These are phyloP conservation scores for Notechis scutatus DNA, from an alignment of 2,113 vertebrate species.

Conservation along the genomic window DNA sequence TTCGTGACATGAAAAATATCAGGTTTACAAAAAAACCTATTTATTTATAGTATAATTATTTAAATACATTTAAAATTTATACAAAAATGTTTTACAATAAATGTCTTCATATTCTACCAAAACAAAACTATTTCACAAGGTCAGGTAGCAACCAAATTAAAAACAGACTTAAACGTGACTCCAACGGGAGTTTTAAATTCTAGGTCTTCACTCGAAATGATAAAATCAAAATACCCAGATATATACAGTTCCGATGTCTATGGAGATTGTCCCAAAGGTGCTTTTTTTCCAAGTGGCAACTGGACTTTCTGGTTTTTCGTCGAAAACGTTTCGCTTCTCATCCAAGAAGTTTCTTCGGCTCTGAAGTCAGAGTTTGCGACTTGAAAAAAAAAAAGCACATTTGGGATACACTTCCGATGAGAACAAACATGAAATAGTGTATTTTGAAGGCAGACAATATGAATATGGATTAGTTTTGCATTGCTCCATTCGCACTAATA, in stretches of 20 bases:
- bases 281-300: too few relatives aligned
- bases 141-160: not conserved
- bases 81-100: not conserved
- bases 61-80: not conserved
- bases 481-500: not conserved
- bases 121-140: not conserved
- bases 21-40: not conserved
- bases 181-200: not conserved
- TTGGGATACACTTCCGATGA: not conserved
- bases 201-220: not conserved
- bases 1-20: not conserved
- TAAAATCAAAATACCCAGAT: not conserved
- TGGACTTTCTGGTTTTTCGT: too few relatives aligned
- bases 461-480: not conserved
- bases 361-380: too few relatives aligned
- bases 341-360: too few relatives aligned
- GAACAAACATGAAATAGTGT: not conserved
- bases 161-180: not conserved
- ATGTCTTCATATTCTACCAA: not conserved
- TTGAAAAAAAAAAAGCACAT: too few relatives aligned
- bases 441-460: not conserved
- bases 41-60: not conserved
- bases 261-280: too few relatives aligned
- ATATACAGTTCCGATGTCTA: not conserved
- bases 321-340: too few relatives aligned